Evolutionary conservation across 2,888 invertebrate genomes (phyloP), one percentile per base, ranked within the genome.

Genomic region (Amblyteles armatorius): DNA sequence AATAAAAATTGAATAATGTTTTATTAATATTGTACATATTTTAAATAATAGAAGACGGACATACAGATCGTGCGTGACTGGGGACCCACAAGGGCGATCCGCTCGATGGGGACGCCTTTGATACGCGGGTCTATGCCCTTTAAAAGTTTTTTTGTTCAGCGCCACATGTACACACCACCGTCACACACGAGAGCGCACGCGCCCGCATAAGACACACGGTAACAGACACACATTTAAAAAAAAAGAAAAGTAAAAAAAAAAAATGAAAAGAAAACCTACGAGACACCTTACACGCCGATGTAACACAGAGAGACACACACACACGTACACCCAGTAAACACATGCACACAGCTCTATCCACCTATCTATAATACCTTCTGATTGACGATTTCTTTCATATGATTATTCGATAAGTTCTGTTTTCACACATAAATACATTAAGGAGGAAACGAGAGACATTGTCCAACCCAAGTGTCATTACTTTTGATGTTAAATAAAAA

Each of bases 401-500:
- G 90, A 92, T 92, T 93, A 92, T 90, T 90, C 88, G 89, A 91
- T 92, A 92, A 93, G 92, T 93, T 93, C 90, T 90, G 91, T 93
- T 93, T 92, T 93, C 92, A 92, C 92, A 91, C 91, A 89, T 90
- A 87, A 89, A 87, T 89, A 89, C 87, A 89, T 89, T 90, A 90
- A 89, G 89, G 84, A 87, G 88, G 88, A 88, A 89, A 91, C 90
- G 91, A 92, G 91, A 92, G 92, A 92, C 92, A 92, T 92, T 93
- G 93, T 93, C 92, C 93, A 93, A 92, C 93, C 93, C 92, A 93
- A 93, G 93, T 93, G 93, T 93, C 93, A 93, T 93, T 93, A 93
- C 93, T 93, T 93, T 93, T 93, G 93, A 93, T 93, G 93, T 93
- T 93, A 93, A 93, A 93, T 93, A 93, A 93, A 93, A 93, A 93